Base-by-base conservation (phyloP, 2,797 vertebrate genomes). In the Smutsia gigantea region DNA sequence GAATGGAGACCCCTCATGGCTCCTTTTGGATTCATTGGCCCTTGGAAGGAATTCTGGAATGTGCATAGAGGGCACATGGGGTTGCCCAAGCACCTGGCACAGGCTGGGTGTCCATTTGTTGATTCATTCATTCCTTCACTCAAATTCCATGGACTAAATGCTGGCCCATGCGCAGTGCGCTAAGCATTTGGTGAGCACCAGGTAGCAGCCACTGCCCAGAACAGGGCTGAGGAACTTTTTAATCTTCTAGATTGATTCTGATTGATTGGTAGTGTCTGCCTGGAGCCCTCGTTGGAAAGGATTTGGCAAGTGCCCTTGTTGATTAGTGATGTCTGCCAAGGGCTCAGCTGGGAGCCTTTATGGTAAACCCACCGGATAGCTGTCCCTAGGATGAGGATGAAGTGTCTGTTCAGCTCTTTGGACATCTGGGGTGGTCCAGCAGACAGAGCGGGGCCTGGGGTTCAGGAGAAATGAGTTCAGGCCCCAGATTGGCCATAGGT, bases 271-370 rank as follows among this genome's bases (percentile, higher is more conserved):
- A 69, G 63, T 82, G 95, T 88, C 97, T 97, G 72, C 61, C 81
- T 74, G 57, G 83, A 94, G 39, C 68, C 78, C 85, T 57, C 69
- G n/a, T 72, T 29, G 34, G 75, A 71, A 87, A 71, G 69, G 87
- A 77, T 90, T 93, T 95, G 74, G 81, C 84, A 5, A 4, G 17
- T 55, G 66, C 53, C 19, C 17, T 13, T 37, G 3, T 78, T 69
- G 94, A 96, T 97, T 95, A 91, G 96, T 93, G 92, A 96, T 97
- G 97, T 97, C 97, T 98, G 92, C 84, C 63, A 85, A 92, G 94
- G 92, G 51, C 96, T 94, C 72, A 53, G 71, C 92, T 15, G 61
- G 93, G 68, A 81, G 83, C 27, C 57, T 82, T 66, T 39, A 13
- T 51, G 61, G 74, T 31, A 25, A 37, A 55, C 13, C 21, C 51